Evolutionary conservation across 2,888 invertebrate species (phyloP), one percentile per base, ranked within the genome.

Genomic region (Deroplatys truncata): DNA sequence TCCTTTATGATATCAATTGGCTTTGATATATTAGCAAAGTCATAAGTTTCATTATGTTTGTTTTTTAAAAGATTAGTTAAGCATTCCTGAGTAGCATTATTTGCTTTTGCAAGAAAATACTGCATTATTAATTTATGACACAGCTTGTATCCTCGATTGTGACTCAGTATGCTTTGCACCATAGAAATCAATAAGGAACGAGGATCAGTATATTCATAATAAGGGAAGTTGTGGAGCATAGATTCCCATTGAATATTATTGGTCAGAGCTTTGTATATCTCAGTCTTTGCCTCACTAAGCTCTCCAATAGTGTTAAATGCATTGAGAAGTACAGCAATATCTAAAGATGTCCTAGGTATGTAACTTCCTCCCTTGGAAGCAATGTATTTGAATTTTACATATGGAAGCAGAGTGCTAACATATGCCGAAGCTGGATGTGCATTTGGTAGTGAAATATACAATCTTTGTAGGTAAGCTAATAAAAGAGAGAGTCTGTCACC

Each of bases 361-460:
- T 82, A 89, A 10, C 3, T 43, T 13, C 31, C 85, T 28, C 82
- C 89, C 10, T 72, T 89, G 31, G 82, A 89, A 31, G 31, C 35
- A 20, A 82, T 85, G 9, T 89, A 85, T 82, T 85, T 89, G 43
- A 89, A 85, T 82, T 89, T 89, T 8, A 85, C 89, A 43, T 89
- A 31, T 43, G 72, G 72, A 5, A 89, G 43, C 28, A 89, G 85
- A 0, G 89, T 89, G 35, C 82, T 29, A 8, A 85, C 85, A n/a
- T 89, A 89, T 28, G 35, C 35, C n/a, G 89, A 89, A 29, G 89
- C 82, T 35, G 89, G 89, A 82, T 85, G 85, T 72, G 72, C 31
- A 85, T 28, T 89, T 31, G 85, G 85, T 28, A 89, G 28, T 13
- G 31, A 31, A 9, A 89, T 72, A 82, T 35, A 35, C 35, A 89